Evolutionary conservation across 2,888 invertebrate species (phyloP), one percentile per base, ranked within the genome.

Genomic region (Tachina grossa): DNA sequence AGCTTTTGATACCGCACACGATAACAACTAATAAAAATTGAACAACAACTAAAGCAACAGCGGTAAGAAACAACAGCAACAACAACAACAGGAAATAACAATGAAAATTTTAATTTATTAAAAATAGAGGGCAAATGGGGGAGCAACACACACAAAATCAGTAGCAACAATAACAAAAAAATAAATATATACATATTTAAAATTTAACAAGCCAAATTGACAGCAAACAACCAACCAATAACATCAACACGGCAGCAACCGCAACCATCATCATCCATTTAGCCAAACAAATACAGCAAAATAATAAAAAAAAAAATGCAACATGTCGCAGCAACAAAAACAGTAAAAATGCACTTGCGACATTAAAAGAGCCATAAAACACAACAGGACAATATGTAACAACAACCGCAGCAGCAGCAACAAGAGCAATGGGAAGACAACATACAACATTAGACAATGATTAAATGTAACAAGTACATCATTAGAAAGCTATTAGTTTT

Each of bases 401-500:
- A 71, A 81, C 80, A 81, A 61, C 61, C 68, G 16, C 31, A 81
- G 47, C 71, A 57, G 19, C 51, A 71, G 39, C 43, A 69, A 4
- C 51, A 63, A 59, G 10, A 22, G 16, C 9, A 47, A 59, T 16
- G 43, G 11, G 43, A 75, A 74, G 51, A 65, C 16, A 51, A 51
- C 16, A 55, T 49, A 66, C 79, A 80, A 68, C 72, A 77, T 74
- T 81, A 79, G 69, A 85, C 85, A 85, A 83, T 85, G 85, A 85
- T 85, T 85, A 85, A 85, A 85, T 83, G 79, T 85, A 85, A 83
- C 85, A 85, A 85, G 85, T 85, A 85, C 85, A 85, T 85, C 85
- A 85, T 85, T 85, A 80, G 78, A 84, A 87, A 87, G 84, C 87
- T 88, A 88, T 88, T 88, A 89, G 86, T 83, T 88, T 72, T 66